phyloP scores from a whole-genome alignment of 2,888 invertebrate species.

The Sicus ferrugineus region DNA sequence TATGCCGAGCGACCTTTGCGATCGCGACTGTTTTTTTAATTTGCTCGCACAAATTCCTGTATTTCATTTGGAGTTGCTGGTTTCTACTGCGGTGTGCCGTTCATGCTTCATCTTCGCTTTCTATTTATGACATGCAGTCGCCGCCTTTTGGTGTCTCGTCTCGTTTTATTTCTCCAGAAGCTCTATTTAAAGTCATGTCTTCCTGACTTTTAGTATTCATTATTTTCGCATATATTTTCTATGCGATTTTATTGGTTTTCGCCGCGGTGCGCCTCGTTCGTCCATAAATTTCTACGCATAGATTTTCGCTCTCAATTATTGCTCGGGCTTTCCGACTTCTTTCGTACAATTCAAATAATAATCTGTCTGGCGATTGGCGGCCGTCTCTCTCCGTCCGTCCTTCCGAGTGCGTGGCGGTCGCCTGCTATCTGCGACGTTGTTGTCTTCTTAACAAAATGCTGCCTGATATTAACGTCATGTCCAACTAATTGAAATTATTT shows the following conservation, averaged over 20 bases:
- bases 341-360: too few species aligned
- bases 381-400: too few species aligned
- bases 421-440: too few species aligned
- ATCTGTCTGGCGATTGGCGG: too few species aligned
- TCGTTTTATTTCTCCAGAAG: constrained; percentile 41
- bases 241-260: constrained; percentile 41
- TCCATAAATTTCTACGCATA: too few species aligned
- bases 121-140: background rate
- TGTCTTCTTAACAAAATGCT: too few species aligned
- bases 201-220: constrained; percentile 62
- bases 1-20: background rate
- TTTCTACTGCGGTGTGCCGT: background rate
- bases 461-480: too few species aligned
- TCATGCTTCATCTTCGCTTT: background rate
- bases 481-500: too few species aligned
- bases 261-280: too few species aligned
- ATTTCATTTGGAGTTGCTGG: background rate
- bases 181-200: constrained; percentile 56
- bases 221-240: constrained; percentile 58
- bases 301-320: too few species aligned
- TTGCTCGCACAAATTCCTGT: background rate
- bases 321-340: too few species aligned
- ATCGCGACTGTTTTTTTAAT: constrained; percentile 17
- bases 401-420: too few species aligned
- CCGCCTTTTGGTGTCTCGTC: background rate